Evolutionary conservation across 2,113 vertebrate genomes (phyloP), one percentile per base, ranked within the genome.

Genomic region (Monarcha castaneiventris): DNA sequence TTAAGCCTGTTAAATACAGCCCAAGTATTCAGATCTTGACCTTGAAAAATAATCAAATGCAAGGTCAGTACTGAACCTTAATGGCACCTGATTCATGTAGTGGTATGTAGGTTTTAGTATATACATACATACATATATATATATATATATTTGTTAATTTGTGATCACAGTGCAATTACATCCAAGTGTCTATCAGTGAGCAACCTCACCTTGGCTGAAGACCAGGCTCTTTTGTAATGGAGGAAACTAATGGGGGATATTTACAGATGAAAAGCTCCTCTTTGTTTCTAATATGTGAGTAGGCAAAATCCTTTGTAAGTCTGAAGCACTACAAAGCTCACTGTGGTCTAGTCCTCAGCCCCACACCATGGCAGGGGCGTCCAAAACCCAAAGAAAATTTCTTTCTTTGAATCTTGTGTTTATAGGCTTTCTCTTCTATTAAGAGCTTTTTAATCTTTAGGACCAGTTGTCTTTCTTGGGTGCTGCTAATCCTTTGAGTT

Each of bases 351-450:
- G 43, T 48, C 51, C 68, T 84, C 56, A 86, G 52, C 76, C 66
- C 33, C n/a, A 29, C 0, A 7, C 43, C 75, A 37, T 9, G 52
- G 35, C 48, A 81, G 19, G 11, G 48, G 19, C 0, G 0, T 52
- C 56, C 61, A 84, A 67, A 67, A 52, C 48, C 33, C 23, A 37
- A 26, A 16, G 83, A 71, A 81, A 92, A 84, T 84, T 5, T 29
- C 33, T 71, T 91, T 32, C 56, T 93, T 95, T 93, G 63, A 93
- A 63, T 74, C 27, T 66, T 55, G 55, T 52, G 30, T 66, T 93
- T 74, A 61, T 20, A 67, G 46, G 16, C 37, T 77, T 80, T 86
- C 46, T 92, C 21, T 74, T 74, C 75, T 77, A 30, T 44, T 80
- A 83, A 56, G 16, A 90, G 37, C 49, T 52, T 55, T 91, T 93